These are phyloP conservation scores for Drosophila peninsularis DNA, from an alignment of 2,888 invertebrate species.

Conservation along the genomic window DNA sequence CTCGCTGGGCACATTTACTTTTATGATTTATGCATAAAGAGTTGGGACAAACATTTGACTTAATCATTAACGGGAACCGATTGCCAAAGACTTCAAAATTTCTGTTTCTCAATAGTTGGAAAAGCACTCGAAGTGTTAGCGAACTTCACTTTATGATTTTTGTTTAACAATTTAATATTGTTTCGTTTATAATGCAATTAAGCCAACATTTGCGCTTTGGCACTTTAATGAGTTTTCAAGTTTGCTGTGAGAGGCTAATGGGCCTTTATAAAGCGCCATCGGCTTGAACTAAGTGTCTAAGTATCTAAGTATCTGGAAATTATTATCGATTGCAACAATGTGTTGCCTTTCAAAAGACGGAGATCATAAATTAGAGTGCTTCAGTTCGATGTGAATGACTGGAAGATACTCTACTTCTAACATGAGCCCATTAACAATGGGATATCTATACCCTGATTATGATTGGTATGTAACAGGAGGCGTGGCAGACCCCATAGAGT, in stretches of 20 bases:
- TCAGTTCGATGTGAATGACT: neutral
- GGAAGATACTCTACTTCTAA: neutral
- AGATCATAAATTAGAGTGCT: neutral
- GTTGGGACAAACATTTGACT: constrained; percentile 27
- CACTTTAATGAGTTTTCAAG: constrained; percentile 44
- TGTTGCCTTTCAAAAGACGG: constrained; percentile 50
- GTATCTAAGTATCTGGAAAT: constrained; percentile 40
- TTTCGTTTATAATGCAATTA: constrained; percentile 48
- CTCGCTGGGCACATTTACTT: constrained; percentile 45
- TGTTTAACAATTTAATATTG: constrained; percentile 48
- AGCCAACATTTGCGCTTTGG: constrained; percentile 52
- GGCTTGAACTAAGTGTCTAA: constrained; percentile 36
- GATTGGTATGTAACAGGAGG: no score
- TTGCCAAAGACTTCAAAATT: constrained; percentile 25
- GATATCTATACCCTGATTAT: no score
- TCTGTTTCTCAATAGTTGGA: constrained; percentile 17
- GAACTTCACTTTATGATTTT: constrained; percentile 51
- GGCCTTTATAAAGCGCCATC: constrained; percentile 30
- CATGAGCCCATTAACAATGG: no score
- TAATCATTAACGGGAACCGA: constrained; percentile 58
- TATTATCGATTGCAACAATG: constrained; percentile 49
- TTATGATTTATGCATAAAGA: constrained; percentile 43
- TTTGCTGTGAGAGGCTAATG: constrained; percentile 56
- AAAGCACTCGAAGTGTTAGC: constrained; percentile 32
- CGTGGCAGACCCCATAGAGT: no score